Evolutionary conservation across 2,888 invertebrate species (phyloP), one percentile per base, ranked within the genome.

Genomic region (Psylliodes chrysocephalus): DNA sequence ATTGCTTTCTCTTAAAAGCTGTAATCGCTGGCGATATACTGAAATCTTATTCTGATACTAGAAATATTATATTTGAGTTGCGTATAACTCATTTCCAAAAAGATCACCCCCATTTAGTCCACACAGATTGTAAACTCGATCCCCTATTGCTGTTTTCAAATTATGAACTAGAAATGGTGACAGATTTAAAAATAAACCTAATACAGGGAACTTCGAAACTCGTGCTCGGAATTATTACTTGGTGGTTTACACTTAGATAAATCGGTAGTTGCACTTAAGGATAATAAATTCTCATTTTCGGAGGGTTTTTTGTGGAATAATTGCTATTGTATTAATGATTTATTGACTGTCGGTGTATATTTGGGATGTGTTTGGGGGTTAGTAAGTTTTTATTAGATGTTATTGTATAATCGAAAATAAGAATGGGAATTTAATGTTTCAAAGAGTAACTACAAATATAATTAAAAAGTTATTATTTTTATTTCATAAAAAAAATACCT

Each of bases 261-360:
- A 40, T 63, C 47, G 14, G 19, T 22, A 42, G 18, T 51, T 28
- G 52, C 49, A 35, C 46, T 49, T 51, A 42, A 47, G 53, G 59
- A 57, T 64, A 44, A 64, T 60, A 51, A 60, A 64, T 60, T 59
- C 49, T 51, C 52, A 51, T 64, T 64, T 42, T 30, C 7, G 12
- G 40, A 42, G 54, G 49, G 42, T 49, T 38, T 53, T 59, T 64
- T 51, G 54, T 8, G 33, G 33, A 42, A 55, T 64, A 60, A 54
- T 64, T 60, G 60, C 60, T 51, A 22, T 49, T 55, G 22, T 55
- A 60, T 64, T 55, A 18, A 49, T 64, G 60, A 64, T 64, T 64
- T 64, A 64, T 64, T 40, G 54, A 18, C 56, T 19, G 18, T 28
- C 28, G 40, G 19, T n/a, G 7, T 53, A 42, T 18, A 18, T 17